Conservation (phyloP, 2,113 vertebrate species). For the Noctilio leporinus region DNA sequence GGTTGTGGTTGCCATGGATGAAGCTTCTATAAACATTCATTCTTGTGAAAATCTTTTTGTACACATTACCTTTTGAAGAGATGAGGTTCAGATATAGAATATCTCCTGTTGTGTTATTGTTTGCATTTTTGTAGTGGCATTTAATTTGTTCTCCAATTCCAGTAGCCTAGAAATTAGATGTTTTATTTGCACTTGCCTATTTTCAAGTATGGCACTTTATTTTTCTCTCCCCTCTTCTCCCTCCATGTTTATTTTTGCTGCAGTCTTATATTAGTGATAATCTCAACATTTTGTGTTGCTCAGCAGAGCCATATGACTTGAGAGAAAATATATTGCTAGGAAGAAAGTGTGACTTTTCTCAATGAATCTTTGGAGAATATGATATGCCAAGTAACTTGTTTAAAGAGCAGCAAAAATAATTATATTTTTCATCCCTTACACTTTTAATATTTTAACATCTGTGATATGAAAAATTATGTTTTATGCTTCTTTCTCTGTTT, state of each 20-base stretch:
- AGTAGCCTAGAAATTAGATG: not conserved
- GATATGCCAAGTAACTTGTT: slow-evolving; percentile 20
- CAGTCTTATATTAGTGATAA: not conserved
- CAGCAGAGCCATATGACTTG: not conserved
- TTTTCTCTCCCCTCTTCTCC: not conserved
- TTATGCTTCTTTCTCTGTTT: not conserved
- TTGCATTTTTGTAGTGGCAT: not conserved
- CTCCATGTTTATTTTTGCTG: not conserved
- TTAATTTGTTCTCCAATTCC: not conserved
- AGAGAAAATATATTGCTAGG: slow-evolving; percentile 44
- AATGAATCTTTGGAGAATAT: slow-evolving; percentile 4
- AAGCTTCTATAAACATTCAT: not conserved
- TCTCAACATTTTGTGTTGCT: slow-evolving; percentile 45
- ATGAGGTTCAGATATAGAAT: not conserved
- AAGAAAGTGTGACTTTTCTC: slow-evolving; percentile 35
- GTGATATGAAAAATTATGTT: not conserved
- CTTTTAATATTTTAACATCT: slow-evolving; percentile 7
- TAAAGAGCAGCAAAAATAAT: slow-evolving; percentile 12
- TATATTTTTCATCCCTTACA: not conserved
- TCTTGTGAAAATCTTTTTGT: not conserved
- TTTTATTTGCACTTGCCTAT: not conserved
- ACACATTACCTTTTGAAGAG: not conserved
- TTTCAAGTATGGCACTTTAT: not conserved
- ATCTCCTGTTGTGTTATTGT: not conserved
- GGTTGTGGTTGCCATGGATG: not conserved